Percentiles rank a stretch among this genome's conserved stretches.
These are phyloP conservation scores for Azemiops feae DNA, from an alignment of 2,113 vertebrate species.

Conservation along the genomic window DNA sequence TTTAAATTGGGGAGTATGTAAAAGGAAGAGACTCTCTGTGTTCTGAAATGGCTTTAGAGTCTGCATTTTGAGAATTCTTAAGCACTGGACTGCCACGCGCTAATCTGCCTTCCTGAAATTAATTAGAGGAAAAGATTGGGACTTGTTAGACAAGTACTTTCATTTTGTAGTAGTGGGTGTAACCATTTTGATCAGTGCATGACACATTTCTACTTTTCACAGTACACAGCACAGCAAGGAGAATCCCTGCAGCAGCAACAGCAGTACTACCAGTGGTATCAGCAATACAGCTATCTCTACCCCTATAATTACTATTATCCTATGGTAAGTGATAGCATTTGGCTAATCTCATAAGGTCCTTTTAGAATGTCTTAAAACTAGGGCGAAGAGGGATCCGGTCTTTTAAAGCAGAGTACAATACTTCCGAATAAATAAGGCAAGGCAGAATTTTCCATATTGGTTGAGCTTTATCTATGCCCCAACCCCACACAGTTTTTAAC, in stretches of 20 bases:
- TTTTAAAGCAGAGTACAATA: not conserved
- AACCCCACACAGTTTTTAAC: not conserved
- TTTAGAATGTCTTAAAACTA: not conserved
- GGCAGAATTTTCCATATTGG: not conserved
- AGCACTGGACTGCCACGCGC: not conserved
- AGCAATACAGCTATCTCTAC: constrained; percentile 84
- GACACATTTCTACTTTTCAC: constrained; percentile 10
- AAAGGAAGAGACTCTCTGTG: not conserved
- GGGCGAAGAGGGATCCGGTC: not conserved
- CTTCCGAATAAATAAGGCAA: not conserved
- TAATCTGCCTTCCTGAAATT: not conserved
- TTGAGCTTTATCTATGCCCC: not conserved
- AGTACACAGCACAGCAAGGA: constrained; percentile 74
- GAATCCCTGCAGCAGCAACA: constrained; percentile 77
- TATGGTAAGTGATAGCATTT: constrained; percentile 70
- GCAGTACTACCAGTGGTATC: constrained; percentile 86
- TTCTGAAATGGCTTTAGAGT: not conserved
- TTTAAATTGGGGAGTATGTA: not conserved
- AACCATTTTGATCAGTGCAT: not conserved
- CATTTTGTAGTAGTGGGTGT: not conserved
- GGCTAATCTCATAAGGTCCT: not conserved
- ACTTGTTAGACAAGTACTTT: not conserved
- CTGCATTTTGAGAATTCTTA: not conserved
- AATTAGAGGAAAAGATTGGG: not conserved
- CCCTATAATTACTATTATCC: constrained; percentile 84